phyloP scores from a whole-genome alignment of 2,797 vertebrate genomes.

The Coluber constrictor region DNA sequence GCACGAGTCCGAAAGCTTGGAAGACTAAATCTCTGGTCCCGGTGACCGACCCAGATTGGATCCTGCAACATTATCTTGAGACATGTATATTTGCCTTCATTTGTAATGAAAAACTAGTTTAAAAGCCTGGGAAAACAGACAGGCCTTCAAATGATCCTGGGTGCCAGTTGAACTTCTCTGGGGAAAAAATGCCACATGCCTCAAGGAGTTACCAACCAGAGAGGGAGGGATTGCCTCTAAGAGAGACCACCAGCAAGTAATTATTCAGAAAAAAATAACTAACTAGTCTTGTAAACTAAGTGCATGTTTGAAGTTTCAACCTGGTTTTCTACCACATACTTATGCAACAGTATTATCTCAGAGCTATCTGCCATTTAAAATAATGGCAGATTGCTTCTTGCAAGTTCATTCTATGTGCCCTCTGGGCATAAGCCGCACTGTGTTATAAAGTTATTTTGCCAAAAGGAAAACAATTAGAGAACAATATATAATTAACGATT shows the following conservation, averaged over 20 bases:
- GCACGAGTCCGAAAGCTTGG: background rate
- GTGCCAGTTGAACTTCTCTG: background rate
- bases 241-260: background rate
- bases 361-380: conserved; percentile 22
- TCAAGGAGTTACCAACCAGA: background rate
- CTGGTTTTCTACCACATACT: conserved; percentile 37
- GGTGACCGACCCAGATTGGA: background rate
- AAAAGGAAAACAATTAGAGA: conserved; percentile 53
- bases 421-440: conserved; percentile 33
- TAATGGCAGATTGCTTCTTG: background rate
- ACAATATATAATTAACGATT: conserved; percentile 25
- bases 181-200: background rate
- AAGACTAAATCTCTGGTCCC: background rate
- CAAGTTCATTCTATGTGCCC: conserved; percentile 24
- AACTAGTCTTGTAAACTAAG: conserved; percentile 19
- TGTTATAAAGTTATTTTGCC: conserved; percentile 19
- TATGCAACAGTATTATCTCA: background rate
- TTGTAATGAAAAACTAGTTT: background rate
- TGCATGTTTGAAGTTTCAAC: conserved; percentile 11
- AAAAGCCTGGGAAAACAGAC: background rate
- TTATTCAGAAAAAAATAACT: background rate
- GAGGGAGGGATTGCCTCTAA: background rate
- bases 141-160: background rate
- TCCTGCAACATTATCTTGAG: too few species aligned
- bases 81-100: too few species aligned